phyloP scores from a whole-genome alignment of 2,113 vertebrate genomes.

The Eurypyga helias region DNA sequence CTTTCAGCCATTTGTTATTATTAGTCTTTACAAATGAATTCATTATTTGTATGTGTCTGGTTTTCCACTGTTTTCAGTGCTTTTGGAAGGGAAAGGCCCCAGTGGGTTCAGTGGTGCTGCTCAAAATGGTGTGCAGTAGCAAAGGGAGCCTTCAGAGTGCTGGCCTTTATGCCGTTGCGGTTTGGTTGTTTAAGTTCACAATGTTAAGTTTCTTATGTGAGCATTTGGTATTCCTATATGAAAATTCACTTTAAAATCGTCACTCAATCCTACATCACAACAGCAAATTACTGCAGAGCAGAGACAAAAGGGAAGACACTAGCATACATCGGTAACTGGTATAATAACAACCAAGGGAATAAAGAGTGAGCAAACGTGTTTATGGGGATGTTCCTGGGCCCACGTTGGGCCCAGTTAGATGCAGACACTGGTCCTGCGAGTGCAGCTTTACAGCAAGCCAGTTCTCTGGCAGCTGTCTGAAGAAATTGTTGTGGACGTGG shows the following conservation, averaged over 20 bases:
- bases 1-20: neutral
- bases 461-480: neutral
- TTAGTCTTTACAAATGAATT: neutral
- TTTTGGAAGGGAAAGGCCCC: neutral
- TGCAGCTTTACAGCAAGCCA: neutral
- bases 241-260: neutral
- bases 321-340: neutral
- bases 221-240: neutral
- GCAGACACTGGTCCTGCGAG: neutral
- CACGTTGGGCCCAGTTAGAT: fast-evolving
- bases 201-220: neutral
- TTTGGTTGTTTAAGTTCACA: neutral
- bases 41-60: neutral
- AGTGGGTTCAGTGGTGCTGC: neutral
- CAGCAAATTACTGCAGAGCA: neutral
- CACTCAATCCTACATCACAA: neutral
- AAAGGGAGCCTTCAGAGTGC: neutral
- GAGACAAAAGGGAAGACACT: neutral
- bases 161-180: fast-evolving
- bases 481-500: neutral
- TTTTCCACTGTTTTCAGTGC: neutral
- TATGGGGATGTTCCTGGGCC: neutral
- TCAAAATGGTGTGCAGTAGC: neutral
- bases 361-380: neutral
- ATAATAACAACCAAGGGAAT: neutral